Conservation (phyloP, 2,888 invertebrate species). For the Ormyrus labotus region DNA sequence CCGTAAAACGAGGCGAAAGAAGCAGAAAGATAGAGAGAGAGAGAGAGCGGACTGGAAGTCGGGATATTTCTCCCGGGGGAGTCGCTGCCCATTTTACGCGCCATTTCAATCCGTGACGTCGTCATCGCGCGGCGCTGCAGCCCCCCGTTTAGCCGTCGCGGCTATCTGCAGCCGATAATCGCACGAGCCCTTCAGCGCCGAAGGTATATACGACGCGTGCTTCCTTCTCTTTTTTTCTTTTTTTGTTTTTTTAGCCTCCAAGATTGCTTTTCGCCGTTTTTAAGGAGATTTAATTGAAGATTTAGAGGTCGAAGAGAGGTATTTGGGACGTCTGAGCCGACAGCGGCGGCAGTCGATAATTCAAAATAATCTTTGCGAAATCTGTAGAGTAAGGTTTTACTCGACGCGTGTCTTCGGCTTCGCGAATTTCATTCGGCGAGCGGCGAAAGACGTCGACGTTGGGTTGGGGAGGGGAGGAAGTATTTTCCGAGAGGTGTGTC, state of each 20-base stretch:
- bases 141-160: constrained; percentile 39
- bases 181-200: background rate
- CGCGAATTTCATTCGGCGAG: constrained; percentile 41
- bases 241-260: no score
- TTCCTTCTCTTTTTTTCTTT: no score
- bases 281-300: no score
- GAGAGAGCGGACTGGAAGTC: background rate
- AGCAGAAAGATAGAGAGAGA: background rate
- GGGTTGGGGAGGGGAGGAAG: background rate
- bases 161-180: constrained; percentile 45
- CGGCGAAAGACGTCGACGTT: constrained; percentile 14
- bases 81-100: constrained; percentile 71
- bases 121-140: constrained; percentile 61
- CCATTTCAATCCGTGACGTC: constrained; percentile 74
- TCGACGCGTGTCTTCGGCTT: constrained; percentile 9
- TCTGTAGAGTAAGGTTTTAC: background rate
- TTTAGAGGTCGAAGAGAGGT: no score
- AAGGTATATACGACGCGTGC: no score
- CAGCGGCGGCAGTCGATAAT: no score
- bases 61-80: constrained; percentile 69
- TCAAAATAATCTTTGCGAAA: no score
- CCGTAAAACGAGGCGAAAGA: background rate
- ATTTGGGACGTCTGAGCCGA: no score
- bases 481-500: constrained; percentile 21
- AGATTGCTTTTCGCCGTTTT: no score